Conservation (phyloP, 1,140 invertebrate species). For the Chironomus tepperi region DNA sequence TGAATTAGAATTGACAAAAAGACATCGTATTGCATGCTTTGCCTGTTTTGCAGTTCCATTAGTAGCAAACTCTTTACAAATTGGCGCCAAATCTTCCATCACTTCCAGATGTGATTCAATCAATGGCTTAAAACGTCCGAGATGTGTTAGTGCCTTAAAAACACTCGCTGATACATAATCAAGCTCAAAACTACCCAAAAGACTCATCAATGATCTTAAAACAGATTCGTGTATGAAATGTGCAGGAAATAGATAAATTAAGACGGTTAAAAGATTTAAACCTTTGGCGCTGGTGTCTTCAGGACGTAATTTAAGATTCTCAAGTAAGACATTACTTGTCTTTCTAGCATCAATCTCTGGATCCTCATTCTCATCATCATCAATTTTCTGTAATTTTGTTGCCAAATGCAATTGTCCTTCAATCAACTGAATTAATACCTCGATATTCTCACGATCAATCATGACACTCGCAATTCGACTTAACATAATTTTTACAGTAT, state of each 20-base stretch:
- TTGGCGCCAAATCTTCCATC: constrained; percentile 64
- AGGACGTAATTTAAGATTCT: not conserved
- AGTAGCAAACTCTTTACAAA: constrained; percentile 79
- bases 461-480: constrained; percentile 91
- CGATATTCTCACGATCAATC: constrained; percentile 81
- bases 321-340: constrained; percentile 10
- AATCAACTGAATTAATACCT: constrained; percentile 47
- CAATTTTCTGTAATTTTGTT: constrained; percentile 1
- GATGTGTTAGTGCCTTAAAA: constrained; percentile 74
- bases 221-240: constrained; percentile 85
- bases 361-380: constrained; percentile 32
- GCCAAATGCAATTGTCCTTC: constrained; percentile 1
- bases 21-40: constrained; percentile 89
- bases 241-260: constrained; percentile 85
- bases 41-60: constrained; percentile 89
- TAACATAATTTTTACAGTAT: constrained; percentile 88
- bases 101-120: constrained; percentile 45
- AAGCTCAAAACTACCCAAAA: constrained; percentile 65
- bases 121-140: constrained; percentile 76
- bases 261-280: constrained; percentile 31
- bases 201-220: constrained; percentile 64
- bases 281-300: not conserved
- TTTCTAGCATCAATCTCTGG: not conserved
- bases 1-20: constrained; percentile 59
- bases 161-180: constrained; percentile 75